These are phyloP conservation scores for Lepisosteus osseus DNA, from an alignment of 2,113 vertebrate species.

Conservation along the genomic window DNA sequence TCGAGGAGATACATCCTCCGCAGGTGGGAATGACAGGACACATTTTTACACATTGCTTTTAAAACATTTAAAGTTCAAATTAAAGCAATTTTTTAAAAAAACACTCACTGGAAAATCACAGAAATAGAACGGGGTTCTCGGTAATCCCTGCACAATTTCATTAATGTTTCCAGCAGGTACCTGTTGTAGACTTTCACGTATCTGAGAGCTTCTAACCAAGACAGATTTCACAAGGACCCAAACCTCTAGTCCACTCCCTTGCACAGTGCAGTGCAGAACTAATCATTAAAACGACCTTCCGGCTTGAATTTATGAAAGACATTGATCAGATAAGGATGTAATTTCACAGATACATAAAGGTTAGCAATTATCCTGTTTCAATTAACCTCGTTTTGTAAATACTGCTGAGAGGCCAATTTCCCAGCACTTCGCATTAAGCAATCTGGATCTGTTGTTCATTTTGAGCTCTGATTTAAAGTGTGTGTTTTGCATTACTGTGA, in stretches of 20 bases:
- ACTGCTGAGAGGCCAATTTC: conserved; percentile 64
- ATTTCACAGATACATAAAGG: conserved; percentile 64
- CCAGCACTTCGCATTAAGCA: conserved; percentile 43
- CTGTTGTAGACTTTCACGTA: too few relatives aligned
- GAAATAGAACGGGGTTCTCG: too few relatives aligned
- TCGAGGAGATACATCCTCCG: too few relatives aligned
- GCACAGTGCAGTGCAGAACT: conserved; percentile 32
- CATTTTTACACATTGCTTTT: not conserved
- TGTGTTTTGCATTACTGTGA: conserved; percentile 36
- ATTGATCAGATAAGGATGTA: conserved; percentile 69
- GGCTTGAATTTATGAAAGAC: conserved; percentile 66
- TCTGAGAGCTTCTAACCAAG: too few relatives aligned
- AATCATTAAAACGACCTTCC: conserved; percentile 62
- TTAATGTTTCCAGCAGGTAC: too few relatives aligned
- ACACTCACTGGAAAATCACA: too few relatives aligned
- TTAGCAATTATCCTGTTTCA: conserved; percentile 69
- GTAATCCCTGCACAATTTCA: too few relatives aligned
- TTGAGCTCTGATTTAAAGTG: conserved; percentile 43
- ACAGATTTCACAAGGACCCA: conserved; percentile 26
- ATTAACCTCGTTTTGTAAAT: conserved; percentile 67
- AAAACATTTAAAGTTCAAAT: not conserved
- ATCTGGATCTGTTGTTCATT: conserved; percentile 38
- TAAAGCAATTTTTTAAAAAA: too few relatives aligned
- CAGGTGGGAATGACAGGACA: too few relatives aligned
- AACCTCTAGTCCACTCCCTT: conserved; percentile 21